Base-by-base conservation (phyloP, 2,888 invertebrate species). In the Nymphalis polychloros region DNA sequence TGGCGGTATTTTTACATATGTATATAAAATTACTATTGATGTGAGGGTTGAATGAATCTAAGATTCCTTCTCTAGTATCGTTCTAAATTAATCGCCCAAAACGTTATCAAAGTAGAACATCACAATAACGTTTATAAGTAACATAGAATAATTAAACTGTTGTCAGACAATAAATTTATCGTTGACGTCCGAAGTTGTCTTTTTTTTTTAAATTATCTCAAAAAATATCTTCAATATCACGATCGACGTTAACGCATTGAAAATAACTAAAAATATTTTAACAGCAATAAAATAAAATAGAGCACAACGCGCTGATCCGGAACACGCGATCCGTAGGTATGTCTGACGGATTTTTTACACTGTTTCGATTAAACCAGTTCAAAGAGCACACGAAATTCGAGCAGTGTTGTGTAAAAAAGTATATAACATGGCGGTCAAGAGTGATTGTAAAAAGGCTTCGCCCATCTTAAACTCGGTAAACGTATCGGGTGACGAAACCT, bases 381-480 rank as follows among this genome's bases (percentile, higher is more conserved):
- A 89, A 88, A 89, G 89, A 90, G 87, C 88, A 87, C 81, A 84
- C 84, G 84, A 85, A 85, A 86, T 84, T 82, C 78, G 80, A 83
- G 79, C 75, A 79, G 81, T 75, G 74, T 72, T 71, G 78, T 79
- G 83, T 84, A 86, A 85, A 78, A 55, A 82, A 79, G 77, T 75
- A 70, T 65, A 76, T 68, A 73, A 72, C 72, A 72, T 71, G 73
- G 72, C 72, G 70, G 72, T 73, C 70, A 73, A 74, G 69, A 70
- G 71, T 64, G 74, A 75, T 71, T 75, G 73, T 73, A 71, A 67
- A 64, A 71, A 72, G 73, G 72, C 71, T 73, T 71, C 73, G 65
- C 52, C 53, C 53, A 70, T 69, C 68, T 73, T 68, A 63, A 64
- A 66, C 71, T 64, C 63, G 65, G 67, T 67, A 59, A 65, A 66